phyloP scores from a whole-genome alignment of 2,797 vertebrate genomes.

The Echeneis naucrates region DNA sequence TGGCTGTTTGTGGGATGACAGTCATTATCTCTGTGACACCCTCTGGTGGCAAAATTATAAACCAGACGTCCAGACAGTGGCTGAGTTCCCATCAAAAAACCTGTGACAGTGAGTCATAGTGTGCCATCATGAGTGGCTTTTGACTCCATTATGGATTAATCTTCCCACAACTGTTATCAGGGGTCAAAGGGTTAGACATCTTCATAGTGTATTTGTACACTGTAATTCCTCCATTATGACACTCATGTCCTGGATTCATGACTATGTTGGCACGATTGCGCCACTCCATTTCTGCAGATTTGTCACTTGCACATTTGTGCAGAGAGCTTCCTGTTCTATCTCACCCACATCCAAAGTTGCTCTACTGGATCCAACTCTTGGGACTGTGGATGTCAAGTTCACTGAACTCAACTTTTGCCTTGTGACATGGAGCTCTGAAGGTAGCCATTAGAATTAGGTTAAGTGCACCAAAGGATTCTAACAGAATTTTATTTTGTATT shows the following conservation, averaged over 20 bases:
- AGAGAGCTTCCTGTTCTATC: neutral
- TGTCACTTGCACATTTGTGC: neutral
- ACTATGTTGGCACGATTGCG: neutral
- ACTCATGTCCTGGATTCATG: no score
- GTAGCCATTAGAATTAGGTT: no score
- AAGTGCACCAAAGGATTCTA: no score
- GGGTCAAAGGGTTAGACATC: neutral
- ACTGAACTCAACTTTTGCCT: no score
- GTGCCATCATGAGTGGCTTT: conserved; percentile 7
- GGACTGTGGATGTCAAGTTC: neutral
- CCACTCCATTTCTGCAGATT: neutral
- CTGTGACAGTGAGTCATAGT: neutral
- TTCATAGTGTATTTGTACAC: neutral
- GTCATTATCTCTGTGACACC: neutral
- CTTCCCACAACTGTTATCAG: neutral
- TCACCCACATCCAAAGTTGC: neutral
- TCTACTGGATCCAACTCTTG: neutral
- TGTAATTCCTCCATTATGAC: neutral
- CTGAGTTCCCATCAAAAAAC: no score
- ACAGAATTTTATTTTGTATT: no score
- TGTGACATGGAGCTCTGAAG: no score
- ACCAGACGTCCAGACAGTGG: no score
- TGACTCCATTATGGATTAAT: conserved; percentile 4
- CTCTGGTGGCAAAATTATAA: conserved; percentile 30
- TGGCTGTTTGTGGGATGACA: no score